Base-by-base conservation (phyloP, 2,888 invertebrate genomes). In the Cerastis leucographa region DNA sequence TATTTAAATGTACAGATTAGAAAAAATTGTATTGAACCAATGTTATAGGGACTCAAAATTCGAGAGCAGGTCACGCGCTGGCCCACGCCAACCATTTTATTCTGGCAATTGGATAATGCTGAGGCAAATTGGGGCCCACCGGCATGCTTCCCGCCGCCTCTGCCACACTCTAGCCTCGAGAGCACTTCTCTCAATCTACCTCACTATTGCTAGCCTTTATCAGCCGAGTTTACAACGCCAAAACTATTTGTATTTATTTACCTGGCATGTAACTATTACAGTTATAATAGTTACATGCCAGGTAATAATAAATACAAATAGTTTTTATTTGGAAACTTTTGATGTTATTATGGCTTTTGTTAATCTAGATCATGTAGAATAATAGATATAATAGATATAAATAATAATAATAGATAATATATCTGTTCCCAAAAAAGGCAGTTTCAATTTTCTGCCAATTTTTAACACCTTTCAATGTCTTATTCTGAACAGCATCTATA, bases 1-100 rank as follows among this genome's bases (percentile, higher is more conserved):
- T 17, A 66, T 71, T 66, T 14, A 19, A 22, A 25, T 42, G 17
- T 49, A 46, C n/a, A 14, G 25, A 29, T 75, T 35, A 17, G 19
- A 42, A 44, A n/a, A 44, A 68, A 73, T 71, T 70, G 59, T 44
- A 76, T 78, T 64, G 70, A 49, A 70, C 76, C 29, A 46, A 67
- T 76, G 56, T 54, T 80, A 69, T 78, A 74, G 65, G 65, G 67
- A 70, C 56, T 89, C 85, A 90, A 93, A 94, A 94, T 92, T 92
- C 88, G 90, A 89, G 93, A 91, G 88, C 93, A 92, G 94, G 94
- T 95, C 96, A 95, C 95, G 96, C 93, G 95, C 92, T 92, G 91
- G 96, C 96, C 96, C 96, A 96, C 96, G 96, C 96, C 93, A 96
- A 96, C 94, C 95, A 95, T 93, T 96, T 96, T 94, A 92, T 93